These are phyloP conservation scores for Ecdyonurus torrentis DNA, from an alignment of 2,888 invertebrate species.

Conservation along the genomic window DNA sequence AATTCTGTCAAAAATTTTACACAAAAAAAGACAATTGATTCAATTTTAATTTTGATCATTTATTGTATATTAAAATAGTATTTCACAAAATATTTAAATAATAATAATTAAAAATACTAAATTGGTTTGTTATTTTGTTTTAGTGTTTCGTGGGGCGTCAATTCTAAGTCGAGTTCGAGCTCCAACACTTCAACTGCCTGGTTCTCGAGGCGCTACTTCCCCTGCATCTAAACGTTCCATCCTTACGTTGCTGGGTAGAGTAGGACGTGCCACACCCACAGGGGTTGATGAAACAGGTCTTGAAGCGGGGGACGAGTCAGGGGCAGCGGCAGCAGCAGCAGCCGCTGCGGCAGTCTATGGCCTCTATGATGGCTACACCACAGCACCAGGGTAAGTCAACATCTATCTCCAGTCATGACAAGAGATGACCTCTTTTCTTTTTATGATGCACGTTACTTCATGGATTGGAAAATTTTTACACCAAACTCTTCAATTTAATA, in stretches of 20 bases:
- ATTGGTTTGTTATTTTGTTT: background rate
- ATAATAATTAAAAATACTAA: background rate
- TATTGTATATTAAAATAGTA: background rate
- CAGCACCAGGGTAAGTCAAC: background rate
- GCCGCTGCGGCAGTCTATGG: background rate
- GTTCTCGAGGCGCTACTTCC: background rate
- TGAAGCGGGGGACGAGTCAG: background rate
- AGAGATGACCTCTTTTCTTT: too few relatives aligned
- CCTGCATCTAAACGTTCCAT: background rate
- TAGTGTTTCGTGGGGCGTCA: slow-evolving; percentile 1
- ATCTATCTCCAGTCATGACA: too few relatives aligned
- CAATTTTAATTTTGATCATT: background rate
- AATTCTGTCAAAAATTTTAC: too few relatives aligned
- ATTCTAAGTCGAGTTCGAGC: background rate
- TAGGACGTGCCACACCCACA: background rate
- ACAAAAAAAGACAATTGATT: too few relatives aligned
- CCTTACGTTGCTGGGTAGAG: background rate
- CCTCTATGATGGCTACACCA: background rate
- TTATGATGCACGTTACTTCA: too few relatives aligned
- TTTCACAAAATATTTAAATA: background rate
- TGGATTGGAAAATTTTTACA: too few relatives aligned
- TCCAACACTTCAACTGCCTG: background rate
- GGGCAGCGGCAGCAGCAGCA: background rate
- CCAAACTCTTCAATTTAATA: too few relatives aligned
- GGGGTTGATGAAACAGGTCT: background rate